A percentile compares a stretch with the other conserved stretches of the same genome.
phyloP scores from a whole-genome alignment of 2,888 invertebrate genomes.

The Stegana nigrithorax region DNA sequence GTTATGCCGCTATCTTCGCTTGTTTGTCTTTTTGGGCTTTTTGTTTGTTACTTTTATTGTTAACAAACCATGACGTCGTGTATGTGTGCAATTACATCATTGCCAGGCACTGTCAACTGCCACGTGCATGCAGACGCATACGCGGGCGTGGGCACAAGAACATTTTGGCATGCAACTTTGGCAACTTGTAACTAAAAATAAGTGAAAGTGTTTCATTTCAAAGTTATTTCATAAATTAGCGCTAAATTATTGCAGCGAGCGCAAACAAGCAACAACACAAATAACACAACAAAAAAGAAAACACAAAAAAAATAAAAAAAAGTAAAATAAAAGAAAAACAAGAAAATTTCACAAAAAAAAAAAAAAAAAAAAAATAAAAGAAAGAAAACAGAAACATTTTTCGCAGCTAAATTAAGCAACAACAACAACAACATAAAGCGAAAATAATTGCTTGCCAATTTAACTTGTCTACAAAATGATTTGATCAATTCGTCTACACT shows the following conservation, averaged over 20 bases:
- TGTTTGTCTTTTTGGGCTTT: too few species aligned
- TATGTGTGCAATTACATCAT: too few species aligned
- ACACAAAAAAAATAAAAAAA: not conserved
- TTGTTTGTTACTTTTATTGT: too few species aligned
- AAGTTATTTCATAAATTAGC: not conserved
- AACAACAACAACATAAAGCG: conserved; percentile 1
- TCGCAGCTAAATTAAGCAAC: not conserved
- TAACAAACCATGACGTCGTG: too few species aligned
- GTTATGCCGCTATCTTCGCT: too few species aligned
- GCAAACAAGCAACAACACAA: too few species aligned
- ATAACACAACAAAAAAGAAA: not conserved
- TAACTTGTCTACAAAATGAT: conserved; percentile 54
- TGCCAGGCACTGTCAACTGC: too few species aligned
- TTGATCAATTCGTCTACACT: conserved; percentile 36
- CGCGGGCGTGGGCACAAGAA: too few species aligned
- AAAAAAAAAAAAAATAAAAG: not conserved
- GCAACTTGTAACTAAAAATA: conserved; percentile 7
- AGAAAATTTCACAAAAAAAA: not conserved
- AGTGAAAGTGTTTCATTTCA: not conserved
- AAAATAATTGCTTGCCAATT: conserved; percentile 53
- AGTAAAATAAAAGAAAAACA: not conserved
- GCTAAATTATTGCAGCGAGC: not conserved
- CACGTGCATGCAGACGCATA: too few species aligned
- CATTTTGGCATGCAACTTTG: too few species aligned
- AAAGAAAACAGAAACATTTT: conserved; percentile 17